Percentiles rank a stretch among this genome's conserved stretches.
These are phyloP conservation scores for Halichoerus grypus DNA, from an alignment of 2,113 vertebrate genomes.

Conservation along the genomic window DNA sequence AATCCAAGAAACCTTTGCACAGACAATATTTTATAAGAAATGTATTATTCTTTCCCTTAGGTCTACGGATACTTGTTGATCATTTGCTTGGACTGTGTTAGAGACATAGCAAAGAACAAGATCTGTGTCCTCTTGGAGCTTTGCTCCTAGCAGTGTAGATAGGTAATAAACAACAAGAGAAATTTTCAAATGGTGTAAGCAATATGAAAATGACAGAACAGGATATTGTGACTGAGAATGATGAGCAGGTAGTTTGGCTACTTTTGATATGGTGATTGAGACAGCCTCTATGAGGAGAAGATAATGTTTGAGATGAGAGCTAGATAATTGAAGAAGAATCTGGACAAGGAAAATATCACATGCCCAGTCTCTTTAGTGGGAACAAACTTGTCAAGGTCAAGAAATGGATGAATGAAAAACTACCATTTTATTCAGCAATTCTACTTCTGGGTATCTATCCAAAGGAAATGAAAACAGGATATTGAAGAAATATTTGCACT, in stretches of 20 bases:
- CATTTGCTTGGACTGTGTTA: neutral
- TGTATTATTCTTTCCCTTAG: neutral
- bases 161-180: neutral
- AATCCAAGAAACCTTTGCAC: neutral
- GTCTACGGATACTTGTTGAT: neutral
- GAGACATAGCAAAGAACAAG: neutral
- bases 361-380: neutral
- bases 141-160: neutral
- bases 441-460: neutral
- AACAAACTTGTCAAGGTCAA: neutral
- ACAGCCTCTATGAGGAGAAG: neutral
- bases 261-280: neutral
- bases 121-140: neutral
- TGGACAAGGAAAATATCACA: neutral
- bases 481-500: neutral
- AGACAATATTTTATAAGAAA: constrained; percentile 19
- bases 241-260: neutral
- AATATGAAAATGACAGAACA: neutral
- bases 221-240: neutral
- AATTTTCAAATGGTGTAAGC: neutral
- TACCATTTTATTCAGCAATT: neutral
- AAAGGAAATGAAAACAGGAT: neutral
- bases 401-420: neutral
- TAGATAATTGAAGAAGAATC: neutral
- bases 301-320: neutral